Percentiles rank a stretch among this genome's conserved stretches.
phyloP scores from a whole-genome alignment of 2,113 vertebrate genomes.

The Kryptolebias marmoratus region DNA sequence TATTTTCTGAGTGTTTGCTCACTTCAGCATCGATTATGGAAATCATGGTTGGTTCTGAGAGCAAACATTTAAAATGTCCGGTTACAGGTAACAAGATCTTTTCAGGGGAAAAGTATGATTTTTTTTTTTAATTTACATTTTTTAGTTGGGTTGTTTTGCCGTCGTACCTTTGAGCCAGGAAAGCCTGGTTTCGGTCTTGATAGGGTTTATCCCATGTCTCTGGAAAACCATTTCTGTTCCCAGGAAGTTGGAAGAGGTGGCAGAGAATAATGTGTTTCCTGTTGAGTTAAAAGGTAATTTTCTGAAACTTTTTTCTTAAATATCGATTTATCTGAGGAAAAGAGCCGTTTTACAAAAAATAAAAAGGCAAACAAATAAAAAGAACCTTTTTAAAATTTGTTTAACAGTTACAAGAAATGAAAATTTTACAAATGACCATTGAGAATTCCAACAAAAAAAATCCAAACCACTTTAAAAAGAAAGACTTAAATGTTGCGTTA shows the following conservation, averaged over 20 bases:
- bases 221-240: conserved; percentile 27
- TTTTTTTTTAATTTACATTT: neutral
- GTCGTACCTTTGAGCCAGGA: conserved; percentile 35
- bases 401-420: neutral
- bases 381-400: too few relatives aligned
- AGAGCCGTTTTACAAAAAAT: neutral
- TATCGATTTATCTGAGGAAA: too few relatives aligned
- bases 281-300: neutral
- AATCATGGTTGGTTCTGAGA: conserved; percentile 43
- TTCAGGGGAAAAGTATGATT: neutral
- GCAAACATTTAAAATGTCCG: neutral
- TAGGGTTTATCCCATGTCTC: conserved; percentile 8
- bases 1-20: neutral
- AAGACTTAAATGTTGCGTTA: neutral
- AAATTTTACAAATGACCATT: neutral
- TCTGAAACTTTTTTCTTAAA: neutral
- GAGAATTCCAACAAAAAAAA: neutral
- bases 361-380: neutral
- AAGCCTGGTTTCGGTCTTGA: conserved; percentile 29
- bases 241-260: conserved; percentile 11
- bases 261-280: conserved; percentile 36
- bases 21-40: conserved; percentile 9
- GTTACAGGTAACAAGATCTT: neutral
- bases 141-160: neutral
- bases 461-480: neutral